These are phyloP conservation scores for Nettapus auritus DNA, from an alignment of 2,113 vertebrate genomes.

Conservation along the genomic window DNA sequence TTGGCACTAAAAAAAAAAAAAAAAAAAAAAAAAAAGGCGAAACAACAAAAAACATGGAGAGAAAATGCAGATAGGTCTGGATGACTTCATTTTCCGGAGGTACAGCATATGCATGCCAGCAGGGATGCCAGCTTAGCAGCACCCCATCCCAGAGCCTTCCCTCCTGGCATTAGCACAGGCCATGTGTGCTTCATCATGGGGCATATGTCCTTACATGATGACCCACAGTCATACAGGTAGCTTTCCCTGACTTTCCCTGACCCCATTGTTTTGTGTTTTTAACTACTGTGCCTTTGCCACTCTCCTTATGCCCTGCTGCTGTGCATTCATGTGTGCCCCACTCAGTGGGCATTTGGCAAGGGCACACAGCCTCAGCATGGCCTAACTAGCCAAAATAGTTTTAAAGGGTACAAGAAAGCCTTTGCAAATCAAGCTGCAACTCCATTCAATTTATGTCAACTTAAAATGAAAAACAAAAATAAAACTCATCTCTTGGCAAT, in stretches of 20 bases:
- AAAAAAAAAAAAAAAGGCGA: not conserved
- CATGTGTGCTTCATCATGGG: not conserved
- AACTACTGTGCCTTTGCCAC: not conserved
- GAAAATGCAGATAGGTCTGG: not conserved
- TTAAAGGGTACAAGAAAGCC: not conserved
- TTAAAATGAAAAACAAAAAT: not conserved
- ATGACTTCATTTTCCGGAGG: not conserved
- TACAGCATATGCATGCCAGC: not conserved
- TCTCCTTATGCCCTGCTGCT: not conserved
- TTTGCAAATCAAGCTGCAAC: not conserved
- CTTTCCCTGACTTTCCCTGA: not conserved
- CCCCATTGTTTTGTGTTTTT: not conserved
- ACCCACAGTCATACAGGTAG: not conserved
- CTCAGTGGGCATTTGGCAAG: not conserved
- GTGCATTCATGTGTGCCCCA: not conserved
- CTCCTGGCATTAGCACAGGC: not conserved
- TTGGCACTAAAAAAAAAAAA: not conserved
- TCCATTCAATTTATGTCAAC: not conserved
- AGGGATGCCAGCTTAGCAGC: rapidly evolving
- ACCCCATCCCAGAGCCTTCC: not conserved
- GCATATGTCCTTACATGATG: not conserved
- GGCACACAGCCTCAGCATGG: no score
- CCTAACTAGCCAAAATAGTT: not conserved
- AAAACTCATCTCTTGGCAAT: not conserved
- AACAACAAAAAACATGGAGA: not conserved